Conservation (phyloP, 2,888 invertebrate species). For the Xiphydria camelus region DNA sequence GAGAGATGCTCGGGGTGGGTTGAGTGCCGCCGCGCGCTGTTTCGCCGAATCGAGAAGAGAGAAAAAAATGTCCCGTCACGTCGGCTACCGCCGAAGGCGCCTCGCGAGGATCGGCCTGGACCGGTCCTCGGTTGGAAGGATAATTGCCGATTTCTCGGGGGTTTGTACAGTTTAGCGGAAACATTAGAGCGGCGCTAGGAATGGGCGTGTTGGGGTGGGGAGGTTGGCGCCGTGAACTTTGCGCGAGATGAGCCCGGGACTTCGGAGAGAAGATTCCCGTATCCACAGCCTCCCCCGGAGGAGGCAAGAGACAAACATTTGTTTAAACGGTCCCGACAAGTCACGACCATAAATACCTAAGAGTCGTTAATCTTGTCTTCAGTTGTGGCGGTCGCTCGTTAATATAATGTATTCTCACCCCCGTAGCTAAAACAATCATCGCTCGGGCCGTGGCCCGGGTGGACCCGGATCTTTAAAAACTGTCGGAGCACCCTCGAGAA, state of each 20-base stretch:
- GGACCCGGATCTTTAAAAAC: slow-evolving; percentile 4
- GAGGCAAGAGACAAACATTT: slow-evolving; percentile 42
- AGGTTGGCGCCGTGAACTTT: slow-evolving; percentile 22
- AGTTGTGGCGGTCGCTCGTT: slow-evolving; percentile 38
- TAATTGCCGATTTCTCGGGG: slow-evolving; percentile 2
- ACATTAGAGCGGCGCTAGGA: slow-evolving; percentile 16
- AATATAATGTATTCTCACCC: slow-evolving; percentile 50
- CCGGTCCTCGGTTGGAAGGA: too few relatives aligned
- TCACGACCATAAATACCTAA: slow-evolving; percentile 43
- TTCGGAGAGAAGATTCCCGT: slow-evolving; percentile 4
- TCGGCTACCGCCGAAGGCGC: neutral
- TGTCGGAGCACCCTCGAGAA: neutral
- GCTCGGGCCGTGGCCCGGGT: neutral
- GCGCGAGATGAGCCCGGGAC: slow-evolving; percentile 15
- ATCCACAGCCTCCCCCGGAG: slow-evolving; percentile 5
- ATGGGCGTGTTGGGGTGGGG: slow-evolving; percentile 25
- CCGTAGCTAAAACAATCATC: slow-evolving; percentile 47
- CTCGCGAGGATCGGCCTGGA: too few relatives aligned
- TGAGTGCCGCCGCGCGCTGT: too few relatives aligned
- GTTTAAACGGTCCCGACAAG: slow-evolving; percentile 47
- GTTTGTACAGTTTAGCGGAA: slow-evolving; percentile 9
- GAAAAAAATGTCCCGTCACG: neutral
- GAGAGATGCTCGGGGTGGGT: too few relatives aligned
- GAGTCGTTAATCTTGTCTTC: slow-evolving; percentile 47
- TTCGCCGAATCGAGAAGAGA: neutral